Conservation (phyloP, 2,888 invertebrate species). For the Clostera curtula region DNA sequence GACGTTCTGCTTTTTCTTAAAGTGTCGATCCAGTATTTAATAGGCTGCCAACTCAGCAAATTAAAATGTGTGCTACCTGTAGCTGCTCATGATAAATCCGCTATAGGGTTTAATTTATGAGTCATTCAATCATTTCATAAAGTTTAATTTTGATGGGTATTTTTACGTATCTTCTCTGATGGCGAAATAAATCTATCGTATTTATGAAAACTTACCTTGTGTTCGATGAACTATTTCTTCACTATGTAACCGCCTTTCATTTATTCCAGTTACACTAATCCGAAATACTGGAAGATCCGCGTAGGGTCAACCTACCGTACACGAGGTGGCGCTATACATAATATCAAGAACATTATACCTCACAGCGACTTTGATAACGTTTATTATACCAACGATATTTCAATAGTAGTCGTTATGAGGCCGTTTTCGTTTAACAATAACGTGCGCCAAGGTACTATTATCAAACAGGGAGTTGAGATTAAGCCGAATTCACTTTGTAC, state of each 20-base stretch:
- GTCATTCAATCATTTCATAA: too few species aligned
- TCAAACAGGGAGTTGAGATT: slow-evolving; percentile 46
- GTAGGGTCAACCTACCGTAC: slow-evolving; percentile 56
- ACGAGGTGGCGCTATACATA: slow-evolving; percentile 45
- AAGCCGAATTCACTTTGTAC: slow-evolving; percentile 41
- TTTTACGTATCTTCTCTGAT: too few species aligned
- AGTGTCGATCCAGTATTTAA: too few species aligned
- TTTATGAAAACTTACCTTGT: background rate
- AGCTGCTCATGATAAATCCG: too few species aligned
- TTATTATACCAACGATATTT: slow-evolving; percentile 55
- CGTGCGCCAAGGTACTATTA: slow-evolving; percentile 52
- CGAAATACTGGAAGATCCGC: slow-evolving; percentile 54
- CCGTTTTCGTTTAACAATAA: slow-evolving; percentile 39
- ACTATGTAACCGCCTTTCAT: slow-evolving; percentile 3
- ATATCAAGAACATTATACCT: slow-evolving; percentile 44
- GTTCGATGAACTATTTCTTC: background rate
- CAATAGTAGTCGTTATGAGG: slow-evolving; percentile 41
- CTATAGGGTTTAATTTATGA: too few species aligned
- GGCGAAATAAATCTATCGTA: too few species aligned
- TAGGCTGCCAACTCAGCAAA: too few species aligned
- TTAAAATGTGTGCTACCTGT: too few species aligned
- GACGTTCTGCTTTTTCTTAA: too few species aligned
- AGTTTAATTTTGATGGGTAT: too few species aligned
- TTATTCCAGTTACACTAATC: slow-evolving; percentile 43
- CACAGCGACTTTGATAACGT: slow-evolving; percentile 48